Base-by-base conservation (phyloP, 2,113 vertebrate genomes). In the Urocitellus parryii region DNA sequence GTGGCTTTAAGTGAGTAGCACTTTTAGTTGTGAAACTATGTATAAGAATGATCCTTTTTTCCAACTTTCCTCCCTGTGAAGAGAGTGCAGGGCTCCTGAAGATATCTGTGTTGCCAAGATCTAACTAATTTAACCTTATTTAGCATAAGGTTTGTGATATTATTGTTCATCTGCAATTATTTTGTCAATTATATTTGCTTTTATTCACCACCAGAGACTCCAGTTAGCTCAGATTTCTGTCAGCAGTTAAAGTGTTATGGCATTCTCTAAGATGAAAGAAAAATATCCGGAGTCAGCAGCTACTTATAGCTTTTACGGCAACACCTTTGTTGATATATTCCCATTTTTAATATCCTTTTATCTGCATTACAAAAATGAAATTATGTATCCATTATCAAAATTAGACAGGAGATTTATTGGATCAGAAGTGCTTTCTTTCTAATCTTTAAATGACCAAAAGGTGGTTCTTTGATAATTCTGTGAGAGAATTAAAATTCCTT, bases 341-440 rank as follows among this genome's bases (percentile, higher is more conserved):
- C 18, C 89, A 91, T 81, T 97, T 97, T 94, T 94, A 95, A 93
- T 96, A 97, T 97, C 82, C 97, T 98, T 98, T 98, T 97, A 97
- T 98, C 97, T 98, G 82, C 88, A 96, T 97, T 90, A 94, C 91
- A 98, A 96, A 98, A 98, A 99, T 98, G 97, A 98, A 98, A 98
- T 99, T 98, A 98, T 56, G 24, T 85, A 73, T 98, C 98, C 98
- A 99, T 98, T 98, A 98, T 98, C 95, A 98, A 98, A 98, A 99
- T 98, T 97, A 98, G 95, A 86, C 68, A 45, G 94, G 96, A 94
- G 94, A 97, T 72, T 97, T 94, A 98, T 97, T 98, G 97, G 97
- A 98, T 98, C 98, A 97, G 78, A 98, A 97, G 92, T 95, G 87
- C 97, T 98, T 97, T 92, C 76, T 87, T 97, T 95, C 90, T 97